Evolutionary conservation across 1,140 invertebrate species (phyloP).

Genomic region (Oryctes rhinoceros): DNA sequence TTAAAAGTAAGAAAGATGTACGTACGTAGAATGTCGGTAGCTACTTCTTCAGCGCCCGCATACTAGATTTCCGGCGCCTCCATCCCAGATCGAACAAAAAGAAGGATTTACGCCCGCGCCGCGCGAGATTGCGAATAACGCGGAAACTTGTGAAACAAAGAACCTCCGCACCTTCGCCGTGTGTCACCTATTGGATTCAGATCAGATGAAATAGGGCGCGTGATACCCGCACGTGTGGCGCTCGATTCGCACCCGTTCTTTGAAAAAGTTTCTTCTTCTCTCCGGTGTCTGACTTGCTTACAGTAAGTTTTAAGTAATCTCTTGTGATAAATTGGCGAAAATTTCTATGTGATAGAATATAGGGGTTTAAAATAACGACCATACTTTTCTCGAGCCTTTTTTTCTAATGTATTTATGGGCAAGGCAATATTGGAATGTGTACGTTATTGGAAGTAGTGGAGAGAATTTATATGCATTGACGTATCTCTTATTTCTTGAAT

Average conservation of each 20-base stretch:
- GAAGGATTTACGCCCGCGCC: constrained; percentile 54
- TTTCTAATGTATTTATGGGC: background rate
- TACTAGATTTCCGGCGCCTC: constrained; percentile 25
- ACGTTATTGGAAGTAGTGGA: too few species aligned
- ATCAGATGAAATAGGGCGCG: constrained; percentile 51
- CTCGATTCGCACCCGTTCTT: background rate
- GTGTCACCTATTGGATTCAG: constrained; percentile 53
- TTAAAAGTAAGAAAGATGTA: background rate
- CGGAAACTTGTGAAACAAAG: constrained; percentile 54
- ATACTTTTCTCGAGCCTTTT: background rate
- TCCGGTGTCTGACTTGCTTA: constrained; percentile 25
- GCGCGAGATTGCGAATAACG: constrained; percentile 49
- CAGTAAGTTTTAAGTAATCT: constrained; percentile 30
- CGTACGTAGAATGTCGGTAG: background rate
- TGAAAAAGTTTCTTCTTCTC: constrained; percentile 10
- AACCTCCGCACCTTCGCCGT: constrained; percentile 45
- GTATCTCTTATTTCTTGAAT: too few species aligned
- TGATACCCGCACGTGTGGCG: constrained; percentile 50
- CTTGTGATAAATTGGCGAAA: constrained; percentile 18
- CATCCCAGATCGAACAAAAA: constrained; percentile 49
- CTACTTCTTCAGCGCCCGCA: constrained; percentile 39
- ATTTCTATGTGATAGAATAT: constrained; percentile 23
- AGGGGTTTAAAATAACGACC: background rate
- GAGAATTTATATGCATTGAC: too few species aligned
- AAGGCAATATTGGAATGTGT: too few species aligned